phyloP scores from a whole-genome alignment of 2,113 vertebrate genomes.

The Rattus norvegicus region GRCr8 NC_086020.1:152540501-152541000 shows the following conservation, averaged over 20 bases:
- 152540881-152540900: neutral
- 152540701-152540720: neutral
- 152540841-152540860: neutral
- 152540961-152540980: neutral
- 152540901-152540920: neutral
- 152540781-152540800: neutral
- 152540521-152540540: neutral
- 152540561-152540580: neutral
- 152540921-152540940: neutral
- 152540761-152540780: neutral
- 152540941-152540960: neutral
- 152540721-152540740: neutral
- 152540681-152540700: neutral
- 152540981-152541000: slow-evolving; percentile 42
- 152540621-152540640: neutral
- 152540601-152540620: neutral
- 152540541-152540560: slow-evolving; percentile 68
- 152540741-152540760: neutral
- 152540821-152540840: neutral
- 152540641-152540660: neutral
- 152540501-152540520: neutral
- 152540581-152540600: neutral
- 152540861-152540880: neutral
- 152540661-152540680: neutral
- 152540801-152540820: neutral